phyloP scores from a whole-genome alignment of 2,888 invertebrate species.

The Trichopoda pennipes region DNA sequence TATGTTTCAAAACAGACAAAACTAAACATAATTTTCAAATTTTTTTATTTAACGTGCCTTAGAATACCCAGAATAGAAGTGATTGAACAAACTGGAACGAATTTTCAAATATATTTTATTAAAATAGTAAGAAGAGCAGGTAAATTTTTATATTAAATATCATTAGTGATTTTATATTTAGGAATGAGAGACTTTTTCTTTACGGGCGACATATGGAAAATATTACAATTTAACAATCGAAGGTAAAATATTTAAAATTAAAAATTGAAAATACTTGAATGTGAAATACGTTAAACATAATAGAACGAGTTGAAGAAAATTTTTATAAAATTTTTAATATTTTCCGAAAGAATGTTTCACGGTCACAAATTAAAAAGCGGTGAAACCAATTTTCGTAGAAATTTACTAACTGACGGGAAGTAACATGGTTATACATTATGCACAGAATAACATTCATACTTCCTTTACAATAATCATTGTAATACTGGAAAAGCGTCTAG shows the following conservation, averaged over 20 bases:
- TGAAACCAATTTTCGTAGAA: too few species aligned
- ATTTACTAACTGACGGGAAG: too few species aligned
- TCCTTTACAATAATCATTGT: too few species aligned
- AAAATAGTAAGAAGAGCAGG: conserved; percentile 21
- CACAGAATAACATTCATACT: too few species aligned
- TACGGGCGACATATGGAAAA: conserved; percentile 53
- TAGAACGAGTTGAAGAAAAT: too few species aligned
- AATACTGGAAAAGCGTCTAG: too few species aligned
- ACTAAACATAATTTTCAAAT: conserved; percentile 51
- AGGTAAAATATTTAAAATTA: background rate
- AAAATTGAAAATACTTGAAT: background rate
- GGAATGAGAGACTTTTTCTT: background rate
- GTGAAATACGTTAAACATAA: background rate
- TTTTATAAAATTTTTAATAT: too few species aligned
- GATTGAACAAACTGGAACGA: conserved; percentile 24
- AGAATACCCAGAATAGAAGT: background rate
- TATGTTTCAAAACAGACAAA: conserved; percentile 31
- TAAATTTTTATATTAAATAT: conserved; percentile 36
- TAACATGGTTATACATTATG: too few species aligned
- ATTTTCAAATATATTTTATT: conserved; percentile 45
- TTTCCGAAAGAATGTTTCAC: too few species aligned
- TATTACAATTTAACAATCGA: conserved; percentile 33
- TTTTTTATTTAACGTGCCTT: conserved; percentile 30
- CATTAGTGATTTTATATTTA: background rate
- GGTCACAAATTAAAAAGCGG: too few species aligned